Evolutionary conservation across 1,140 invertebrate species (phyloP).

Genomic region (Trachymyrmex septentrionalis): DNA sequence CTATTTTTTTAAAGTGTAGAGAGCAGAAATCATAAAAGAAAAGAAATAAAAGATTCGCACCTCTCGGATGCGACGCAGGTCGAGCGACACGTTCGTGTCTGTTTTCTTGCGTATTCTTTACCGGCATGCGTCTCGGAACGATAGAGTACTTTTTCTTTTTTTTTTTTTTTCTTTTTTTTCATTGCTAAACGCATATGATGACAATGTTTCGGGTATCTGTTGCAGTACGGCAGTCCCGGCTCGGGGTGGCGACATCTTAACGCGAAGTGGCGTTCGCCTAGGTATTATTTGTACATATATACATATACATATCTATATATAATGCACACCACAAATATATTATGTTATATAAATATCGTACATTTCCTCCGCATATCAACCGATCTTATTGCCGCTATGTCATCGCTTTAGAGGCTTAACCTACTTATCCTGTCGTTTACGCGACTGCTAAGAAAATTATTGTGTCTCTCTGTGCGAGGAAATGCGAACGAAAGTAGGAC

Average conservation of each 20-base stretch:
- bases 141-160: constrained; percentile 48
- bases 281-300: constrained; percentile 81
- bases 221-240: constrained; percentile 86
- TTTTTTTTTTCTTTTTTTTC: constrained; percentile 47
- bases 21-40: neutral
- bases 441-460: constrained; percentile 40
- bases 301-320: constrained; percentile 65
- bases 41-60: neutral
- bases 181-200: constrained; percentile 77
- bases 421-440: constrained; percentile 40
- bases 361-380: constrained; percentile 40
- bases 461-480: constrained; percentile 26
- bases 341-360: constrained; percentile 62
- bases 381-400: constrained; percentile 39
- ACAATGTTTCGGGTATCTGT: constrained; percentile 83
- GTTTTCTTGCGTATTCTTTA: constrained; percentile 55
- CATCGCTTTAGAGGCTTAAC: constrained; percentile 53
- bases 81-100: constrained; percentile 12
- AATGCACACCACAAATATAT: constrained; percentile 64
- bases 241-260: constrained; percentile 86
- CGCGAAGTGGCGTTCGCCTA: constrained; percentile 83
- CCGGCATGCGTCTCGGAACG: constrained; percentile 65
- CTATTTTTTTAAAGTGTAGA: too few relatives aligned
- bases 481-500: constrained; percentile 30
- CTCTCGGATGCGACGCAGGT: constrained; percentile 6